Conservation (phyloP, 2,888 invertebrate species). For the Nomada ferruginata region DNA sequence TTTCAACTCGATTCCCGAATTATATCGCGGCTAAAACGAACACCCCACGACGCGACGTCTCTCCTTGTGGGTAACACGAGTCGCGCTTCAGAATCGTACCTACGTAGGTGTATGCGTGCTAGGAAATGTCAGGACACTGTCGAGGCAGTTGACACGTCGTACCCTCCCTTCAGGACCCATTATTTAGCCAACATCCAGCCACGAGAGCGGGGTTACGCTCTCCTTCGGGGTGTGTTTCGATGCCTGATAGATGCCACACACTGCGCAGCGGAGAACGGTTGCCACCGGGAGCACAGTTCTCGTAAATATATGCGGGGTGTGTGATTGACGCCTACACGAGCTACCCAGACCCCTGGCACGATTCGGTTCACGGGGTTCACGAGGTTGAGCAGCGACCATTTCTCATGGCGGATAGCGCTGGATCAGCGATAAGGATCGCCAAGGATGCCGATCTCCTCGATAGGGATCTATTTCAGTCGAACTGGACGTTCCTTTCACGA, state of each 20-base stretch:
- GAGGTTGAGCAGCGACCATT: constrained; percentile 51
- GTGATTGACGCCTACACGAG: constrained; percentile 84
- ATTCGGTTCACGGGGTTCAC: constrained; percentile 57
- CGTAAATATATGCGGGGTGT: constrained; percentile 83
- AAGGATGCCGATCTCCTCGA: not conserved
- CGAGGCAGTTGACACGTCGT: constrained; percentile 83
- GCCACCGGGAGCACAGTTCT: constrained; percentile 73
- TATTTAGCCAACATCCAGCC: constrained; percentile 83
- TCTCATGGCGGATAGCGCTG: constrained; percentile 47
- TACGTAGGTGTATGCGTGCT: constrained; percentile 47
- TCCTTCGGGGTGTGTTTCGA: constrained; percentile 80
- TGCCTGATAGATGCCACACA: constrained; percentile 67
- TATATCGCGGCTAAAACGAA: not conserved
- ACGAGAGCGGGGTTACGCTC: constrained; percentile 69
- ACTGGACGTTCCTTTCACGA: too few relatives aligned
- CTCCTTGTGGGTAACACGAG: constrained; percentile 16
- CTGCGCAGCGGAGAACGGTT: constrained; percentile 61
- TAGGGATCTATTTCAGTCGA: not conserved
- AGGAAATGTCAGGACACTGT: constrained; percentile 79
- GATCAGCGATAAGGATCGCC: constrained; percentile 31
- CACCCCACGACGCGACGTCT: constrained; percentile 18
- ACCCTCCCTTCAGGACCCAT: constrained; percentile 80
- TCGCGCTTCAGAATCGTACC: constrained; percentile 42
- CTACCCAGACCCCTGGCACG: constrained; percentile 70
- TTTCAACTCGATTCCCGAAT: not conserved